Evolutionary conservation across 2,797 vertebrate genomes (phyloP), one percentile per base, ranked within the genome.

Genomic region (Gymnodraco acuticeps): DNA sequence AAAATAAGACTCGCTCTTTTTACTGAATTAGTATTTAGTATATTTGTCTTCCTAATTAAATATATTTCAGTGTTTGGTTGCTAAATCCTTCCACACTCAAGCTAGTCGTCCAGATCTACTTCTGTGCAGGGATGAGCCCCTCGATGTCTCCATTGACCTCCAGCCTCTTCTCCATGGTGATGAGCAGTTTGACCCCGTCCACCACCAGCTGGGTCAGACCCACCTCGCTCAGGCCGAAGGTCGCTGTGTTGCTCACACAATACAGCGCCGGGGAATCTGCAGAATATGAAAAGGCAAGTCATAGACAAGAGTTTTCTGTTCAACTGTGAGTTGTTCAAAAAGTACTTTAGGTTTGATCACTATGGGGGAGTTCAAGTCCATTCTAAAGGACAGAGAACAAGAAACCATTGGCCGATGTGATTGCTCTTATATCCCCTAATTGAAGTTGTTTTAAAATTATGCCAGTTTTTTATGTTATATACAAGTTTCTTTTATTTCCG

Each of bases 161-260:
- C 80, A 95, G 89, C 67, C 80, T 87, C 82, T 83, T 94, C 82
- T 95, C 94, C 89, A 95, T 95, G 66, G 79, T 45, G 16, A 94
- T 66, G 3, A 95, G 90, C 56, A 95, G 91, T 52, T 94, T 94
- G 70, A 94, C 92, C 0, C 92, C 94, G 3, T 95, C 94, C 67
- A 94, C 92, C 69, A 94, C 88, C 55, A 94, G 73, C 91, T 95
- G 94, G 1, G 88, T 86, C 55, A 94, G 81, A 6, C 27, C 79
- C 41, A 94, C 94, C 69, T 95, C 93, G 4, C 63, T 92, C 42
- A 76, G 61, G 41, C 94, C 94, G 3, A 95, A 93, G 53, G 91
- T 94, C 5, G 72, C 81, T 11, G 31, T 47, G 19, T 95, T 95
- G 76, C 85, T 92, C 63, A 93, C 83, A 2, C n/a, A 10, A 1